Percentiles rank a stretch among this genome's conserved stretches.
Conservation (phyloP, 2,113 vertebrate genomes). For the Azemiops feae region DNA sequence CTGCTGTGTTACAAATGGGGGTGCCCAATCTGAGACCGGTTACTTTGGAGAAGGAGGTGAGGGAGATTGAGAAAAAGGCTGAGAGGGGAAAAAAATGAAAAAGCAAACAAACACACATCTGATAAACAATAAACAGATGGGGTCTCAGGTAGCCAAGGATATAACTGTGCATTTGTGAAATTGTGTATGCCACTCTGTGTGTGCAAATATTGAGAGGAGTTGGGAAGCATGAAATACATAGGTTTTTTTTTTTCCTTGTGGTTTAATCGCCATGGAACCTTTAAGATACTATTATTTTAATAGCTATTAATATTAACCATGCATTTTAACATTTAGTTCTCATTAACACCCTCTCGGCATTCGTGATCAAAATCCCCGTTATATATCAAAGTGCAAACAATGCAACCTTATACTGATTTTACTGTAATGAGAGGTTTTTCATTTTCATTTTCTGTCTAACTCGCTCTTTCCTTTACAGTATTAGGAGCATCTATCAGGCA, state of each 20-base stretch:
- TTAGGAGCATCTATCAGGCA: not conserved
- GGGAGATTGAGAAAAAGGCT: constrained; percentile 29
- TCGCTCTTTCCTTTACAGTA: constrained; percentile 6
- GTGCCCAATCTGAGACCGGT: constrained; percentile 60
- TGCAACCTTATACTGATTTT: not conserved
- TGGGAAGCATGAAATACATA: not conserved
- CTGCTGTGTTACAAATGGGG: constrained; percentile 68
- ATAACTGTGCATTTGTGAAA: not conserved
- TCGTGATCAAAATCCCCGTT: constrained; percentile 32
- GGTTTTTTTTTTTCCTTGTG: not conserved
- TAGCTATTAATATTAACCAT: constrained; percentile 49
- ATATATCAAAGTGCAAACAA: not conserved
- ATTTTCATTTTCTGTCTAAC: constrained; percentile 32
- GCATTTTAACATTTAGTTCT: constrained; percentile 44
- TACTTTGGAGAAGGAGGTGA: constrained; percentile 32
- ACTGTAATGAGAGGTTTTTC: constrained; percentile 17
- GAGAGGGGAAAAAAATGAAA: constrained; percentile 15
- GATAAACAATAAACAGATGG: not conserved
- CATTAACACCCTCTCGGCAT: constrained; percentile 23
- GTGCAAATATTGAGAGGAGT: rapidly evolving
- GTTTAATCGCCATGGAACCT: constrained; percentile 51
- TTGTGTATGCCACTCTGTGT: rapidly evolving
- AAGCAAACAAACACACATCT: constrained; percentile 41
- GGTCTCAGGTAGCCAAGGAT: not conserved
- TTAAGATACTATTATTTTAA: constrained; percentile 47